Evolutionary conservation across 2,797 vertebrate genomes (phyloP), one percentile per base, ranked within the genome.

Genomic region (Peromyscus eremicus): DNA sequence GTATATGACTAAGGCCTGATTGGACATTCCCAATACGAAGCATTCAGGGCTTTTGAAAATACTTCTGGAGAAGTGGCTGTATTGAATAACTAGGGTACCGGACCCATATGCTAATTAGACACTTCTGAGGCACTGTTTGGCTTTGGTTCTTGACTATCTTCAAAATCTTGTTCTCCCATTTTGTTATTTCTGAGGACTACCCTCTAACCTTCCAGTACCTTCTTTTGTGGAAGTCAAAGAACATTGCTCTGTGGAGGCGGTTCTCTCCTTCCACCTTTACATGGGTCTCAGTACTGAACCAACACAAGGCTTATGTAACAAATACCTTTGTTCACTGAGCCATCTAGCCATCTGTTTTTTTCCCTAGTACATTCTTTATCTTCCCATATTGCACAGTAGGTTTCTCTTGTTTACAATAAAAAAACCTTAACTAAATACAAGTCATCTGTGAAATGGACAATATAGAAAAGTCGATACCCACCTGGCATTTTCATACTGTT

Each of bases 401-500:
- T 80, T 97, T 94, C 70, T 96, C 75, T 75, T 94, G 57, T 89
- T 79, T 85, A 57, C 13, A 84, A 93, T 17, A 19, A 75, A 90
- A 90, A 97, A 92, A 82, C 46, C 6, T 91, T 92, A 77, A 60
- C 23, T 66, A 40, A 60, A 88, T 66, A 85, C 8, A 37, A 84
- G 32, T 29, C 89, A 88, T 71, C 71, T 25, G 0, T 96, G 94
- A 95, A 93, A 93, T 17, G 93, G 79, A 87, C 34, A 75, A 94
- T 34, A 34, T 3, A 94, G 94, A 64, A 49, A 97, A 37, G 94
- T 66, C 77, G 95, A 84, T 82, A 98, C 93, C 95, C 98, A 99
- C 99, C 99, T 99, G 98, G 99, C 99, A 95, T 98, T 98, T 99
- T 99, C 99, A 91, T 99, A 99, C 96, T 99, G 99, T 97, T 99